phyloP scores from a whole-genome alignment of 2,797 vertebrate genomes.

The Girardinus metallicus region DNA sequence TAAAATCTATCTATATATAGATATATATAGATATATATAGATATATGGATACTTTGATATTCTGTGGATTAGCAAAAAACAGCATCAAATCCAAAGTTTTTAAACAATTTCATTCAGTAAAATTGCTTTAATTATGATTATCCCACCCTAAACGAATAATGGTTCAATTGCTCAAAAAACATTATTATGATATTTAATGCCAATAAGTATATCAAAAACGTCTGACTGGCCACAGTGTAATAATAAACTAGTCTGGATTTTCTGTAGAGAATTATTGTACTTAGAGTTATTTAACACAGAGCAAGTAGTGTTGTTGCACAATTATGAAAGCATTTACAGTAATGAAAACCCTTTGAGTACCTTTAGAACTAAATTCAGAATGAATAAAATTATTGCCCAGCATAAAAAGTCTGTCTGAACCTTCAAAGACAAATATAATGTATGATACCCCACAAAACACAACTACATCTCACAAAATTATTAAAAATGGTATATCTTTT shows the following conservation, averaged over 20 bases:
- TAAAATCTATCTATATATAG: too few relatives aligned
- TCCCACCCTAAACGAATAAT: not conserved
- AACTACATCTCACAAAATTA: constrained; percentile 52
- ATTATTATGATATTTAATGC: not conserved
- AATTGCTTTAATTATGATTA: not conserved
- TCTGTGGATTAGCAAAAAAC: not conserved
- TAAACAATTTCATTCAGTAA: not conserved
- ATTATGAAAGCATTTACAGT: constrained; percentile 39
- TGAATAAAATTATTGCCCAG: constrained; percentile 6
- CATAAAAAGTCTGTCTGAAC: constrained; percentile 18
- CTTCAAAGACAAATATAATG: constrained; percentile 42
- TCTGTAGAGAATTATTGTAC: constrained; percentile 6
- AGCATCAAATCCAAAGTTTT: not conserved
- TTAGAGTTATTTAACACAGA: not conserved
- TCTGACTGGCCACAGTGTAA: not conserved
- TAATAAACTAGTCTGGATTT: constrained; percentile 9
- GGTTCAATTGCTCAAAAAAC: not conserved
- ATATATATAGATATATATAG: too few relatives aligned
- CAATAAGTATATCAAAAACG: not conserved
- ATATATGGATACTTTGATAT: not conserved
- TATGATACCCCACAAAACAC: constrained; percentile 45
- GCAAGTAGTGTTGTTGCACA: constrained; percentile 23
- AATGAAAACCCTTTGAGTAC: constrained; percentile 16
- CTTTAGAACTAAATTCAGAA: not conserved
- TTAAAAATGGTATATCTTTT: constrained; percentile 40